These are phyloP conservation scores for Metellina segmentata DNA, from an alignment of 2,888 invertebrate genomes.

Conservation along the genomic window DNA sequence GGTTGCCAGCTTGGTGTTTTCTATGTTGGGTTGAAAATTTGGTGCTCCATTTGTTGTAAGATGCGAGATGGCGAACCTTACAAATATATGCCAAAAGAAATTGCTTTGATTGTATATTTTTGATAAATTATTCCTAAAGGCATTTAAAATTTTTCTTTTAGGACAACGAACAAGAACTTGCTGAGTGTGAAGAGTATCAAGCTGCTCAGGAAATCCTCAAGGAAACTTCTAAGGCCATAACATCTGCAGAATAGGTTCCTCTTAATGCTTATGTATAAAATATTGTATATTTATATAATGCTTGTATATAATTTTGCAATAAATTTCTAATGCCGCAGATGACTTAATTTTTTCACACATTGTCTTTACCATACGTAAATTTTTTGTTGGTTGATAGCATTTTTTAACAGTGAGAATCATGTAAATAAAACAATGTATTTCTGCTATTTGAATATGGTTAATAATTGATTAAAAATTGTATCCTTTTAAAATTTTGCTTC, in stretches of 20 bases:
- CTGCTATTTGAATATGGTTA: too few relatives aligned
- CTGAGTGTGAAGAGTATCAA: conserved; percentile 55
- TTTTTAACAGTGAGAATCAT: neutral
- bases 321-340: neutral
- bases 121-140: neutral
- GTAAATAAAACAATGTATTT: too few relatives aligned
- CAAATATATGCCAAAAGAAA: too few relatives aligned
- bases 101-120: neutral
- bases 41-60: too few relatives aligned
- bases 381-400: neutral
- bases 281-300: conserved; percentile 10
- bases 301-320: conserved; percentile 59
- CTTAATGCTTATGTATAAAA: neutral
- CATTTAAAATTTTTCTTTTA: conserved; percentile 8
- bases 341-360: neutral
- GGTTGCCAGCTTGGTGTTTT: too few relatives aligned
- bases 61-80: too few relatives aligned
- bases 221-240: conserved; percentile 56
- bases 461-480: too few relatives aligned
- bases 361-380: neutral
- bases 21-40: too few relatives aligned
- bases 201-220: conserved; percentile 61
- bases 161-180: conserved; percentile 67
- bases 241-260: conserved; percentile 12
- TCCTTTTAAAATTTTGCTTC: too few relatives aligned